phyloP scores from a whole-genome alignment of 2,113 vertebrate species.

The Sinosuthora webbiana region DNA sequence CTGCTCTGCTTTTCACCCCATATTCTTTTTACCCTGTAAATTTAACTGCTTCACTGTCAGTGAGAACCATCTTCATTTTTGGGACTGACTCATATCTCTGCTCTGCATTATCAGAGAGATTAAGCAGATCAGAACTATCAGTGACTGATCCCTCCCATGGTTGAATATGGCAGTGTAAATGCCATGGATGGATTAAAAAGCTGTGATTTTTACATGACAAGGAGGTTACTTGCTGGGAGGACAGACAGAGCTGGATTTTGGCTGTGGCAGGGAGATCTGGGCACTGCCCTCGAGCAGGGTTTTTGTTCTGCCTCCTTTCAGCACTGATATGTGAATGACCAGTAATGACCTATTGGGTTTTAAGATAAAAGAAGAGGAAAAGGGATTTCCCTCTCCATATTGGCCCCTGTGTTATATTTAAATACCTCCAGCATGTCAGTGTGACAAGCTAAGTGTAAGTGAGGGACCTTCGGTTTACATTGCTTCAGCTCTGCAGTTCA shows the following conservation, averaged over 20 bases:
- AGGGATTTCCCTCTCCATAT: not conserved
- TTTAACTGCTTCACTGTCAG: not conserved
- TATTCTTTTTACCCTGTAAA: not conserved
- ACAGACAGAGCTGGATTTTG: not conserved
- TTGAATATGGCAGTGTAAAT: not conserved
- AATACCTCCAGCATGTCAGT: not conserved
- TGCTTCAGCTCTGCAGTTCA: not conserved
- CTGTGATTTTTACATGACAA: not conserved
- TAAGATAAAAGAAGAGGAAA: not conserved
- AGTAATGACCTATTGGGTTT: not conserved
- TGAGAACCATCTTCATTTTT: not conserved
- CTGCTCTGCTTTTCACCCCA: not conserved
- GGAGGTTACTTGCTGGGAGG: not conserved
- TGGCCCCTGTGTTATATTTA: not conserved
- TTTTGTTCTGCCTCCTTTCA: not conserved
- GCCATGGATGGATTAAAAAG: not conserved
- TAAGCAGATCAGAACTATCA: not conserved
- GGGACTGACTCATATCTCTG: not conserved
- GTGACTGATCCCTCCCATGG: not conserved
- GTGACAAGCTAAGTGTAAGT: not conserved
- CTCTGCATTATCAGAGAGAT: not conserved
- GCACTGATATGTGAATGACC: not conserved
- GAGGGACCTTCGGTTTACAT: not conserved
- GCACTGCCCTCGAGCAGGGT: accelerated
- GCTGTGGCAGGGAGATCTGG: not conserved